Percentiles rank a stretch among this genome's conserved stretches.
Evolutionary conservation across 30 jellyfish, hydroid and myxozoan genomes (phyloP).

Genomic region (Catostylus mosaicus): DNA sequence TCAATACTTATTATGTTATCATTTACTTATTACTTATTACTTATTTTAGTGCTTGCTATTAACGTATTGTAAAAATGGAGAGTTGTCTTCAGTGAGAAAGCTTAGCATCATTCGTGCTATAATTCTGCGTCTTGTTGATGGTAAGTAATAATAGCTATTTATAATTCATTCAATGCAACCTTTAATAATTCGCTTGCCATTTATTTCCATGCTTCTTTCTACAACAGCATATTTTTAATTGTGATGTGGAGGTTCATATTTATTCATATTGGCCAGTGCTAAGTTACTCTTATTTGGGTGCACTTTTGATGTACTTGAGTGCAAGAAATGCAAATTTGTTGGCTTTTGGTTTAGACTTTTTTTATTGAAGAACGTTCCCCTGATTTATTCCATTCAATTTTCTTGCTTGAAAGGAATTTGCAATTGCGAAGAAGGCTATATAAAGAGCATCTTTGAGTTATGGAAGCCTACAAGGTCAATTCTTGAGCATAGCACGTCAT

Average conservation of each 20-base stretch:
- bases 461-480: constrained; percentile 82
- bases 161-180: background rate
- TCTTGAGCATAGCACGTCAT: constrained; percentile 42
- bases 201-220: too few species aligned
- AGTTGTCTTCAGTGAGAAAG: background rate
- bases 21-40: too few species aligned
- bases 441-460: constrained; percentile 32
- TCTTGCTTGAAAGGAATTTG: background rate
- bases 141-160: background rate
- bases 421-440: constrained; percentile 23
- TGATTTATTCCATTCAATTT: background rate
- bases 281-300: too few species aligned
- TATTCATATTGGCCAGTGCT: too few species aligned
- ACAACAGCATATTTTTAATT: too few species aligned
- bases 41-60: constrained; percentile 22
- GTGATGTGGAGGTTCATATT: too few species aligned
- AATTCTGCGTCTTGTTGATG: constrained; percentile 7
- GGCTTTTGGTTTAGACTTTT: too few species aligned
- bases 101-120: constrained; percentile 3
- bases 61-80: constrained; percentile 6
- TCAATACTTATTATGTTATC: too few species aligned
- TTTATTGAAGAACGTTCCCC: too few species aligned
- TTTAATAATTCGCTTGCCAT: background rate
- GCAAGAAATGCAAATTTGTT: too few species aligned
- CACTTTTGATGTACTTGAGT: too few species aligned